Conservation (phyloP, 2,888 invertebrate species). For the Pachymerium ferrugineum region DNA sequence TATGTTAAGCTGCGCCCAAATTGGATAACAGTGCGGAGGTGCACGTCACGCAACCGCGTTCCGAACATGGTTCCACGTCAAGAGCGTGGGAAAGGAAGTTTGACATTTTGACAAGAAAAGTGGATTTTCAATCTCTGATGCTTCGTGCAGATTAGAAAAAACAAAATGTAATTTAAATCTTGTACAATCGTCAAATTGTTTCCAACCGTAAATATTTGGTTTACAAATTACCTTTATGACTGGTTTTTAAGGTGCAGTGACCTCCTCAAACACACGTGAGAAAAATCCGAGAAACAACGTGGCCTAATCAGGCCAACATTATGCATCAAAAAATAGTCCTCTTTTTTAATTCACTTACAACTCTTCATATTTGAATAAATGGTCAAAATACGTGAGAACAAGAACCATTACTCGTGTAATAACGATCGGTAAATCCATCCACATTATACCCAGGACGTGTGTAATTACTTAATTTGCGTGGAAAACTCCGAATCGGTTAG, state of each 20-base stretch:
- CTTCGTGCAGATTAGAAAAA: neutral
- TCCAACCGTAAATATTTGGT: neutral
- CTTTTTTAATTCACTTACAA: neutral
- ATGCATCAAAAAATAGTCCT: neutral
- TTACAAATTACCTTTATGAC: neutral
- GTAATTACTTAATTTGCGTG: neutral
- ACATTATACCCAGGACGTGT: neutral
- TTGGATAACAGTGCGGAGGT: conserved; percentile 13
- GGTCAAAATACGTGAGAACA: too few relatives aligned
- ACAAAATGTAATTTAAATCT: neutral
- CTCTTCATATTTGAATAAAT: too few relatives aligned
- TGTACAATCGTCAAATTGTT: neutral
- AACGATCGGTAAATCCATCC: neutral
- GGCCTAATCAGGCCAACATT: neutral
- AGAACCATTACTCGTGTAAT: neutral
- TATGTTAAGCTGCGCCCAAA: conserved; percentile 3
- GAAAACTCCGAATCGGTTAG: neutral
- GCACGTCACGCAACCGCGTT: conserved; percentile 13
- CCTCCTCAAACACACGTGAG: neutral
- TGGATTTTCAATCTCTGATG: neutral
- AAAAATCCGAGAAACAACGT: neutral
- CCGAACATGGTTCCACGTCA: conserved; percentile 8
- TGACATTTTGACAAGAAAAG: conserved; percentile 13
- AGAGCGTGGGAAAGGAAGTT: conserved; percentile 12
- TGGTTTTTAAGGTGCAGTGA: neutral